phyloP scores from a whole-genome alignment of 30 jellyfish, hydroid and myxozoan genomes.

The Pelagia noctiluca region DNA sequence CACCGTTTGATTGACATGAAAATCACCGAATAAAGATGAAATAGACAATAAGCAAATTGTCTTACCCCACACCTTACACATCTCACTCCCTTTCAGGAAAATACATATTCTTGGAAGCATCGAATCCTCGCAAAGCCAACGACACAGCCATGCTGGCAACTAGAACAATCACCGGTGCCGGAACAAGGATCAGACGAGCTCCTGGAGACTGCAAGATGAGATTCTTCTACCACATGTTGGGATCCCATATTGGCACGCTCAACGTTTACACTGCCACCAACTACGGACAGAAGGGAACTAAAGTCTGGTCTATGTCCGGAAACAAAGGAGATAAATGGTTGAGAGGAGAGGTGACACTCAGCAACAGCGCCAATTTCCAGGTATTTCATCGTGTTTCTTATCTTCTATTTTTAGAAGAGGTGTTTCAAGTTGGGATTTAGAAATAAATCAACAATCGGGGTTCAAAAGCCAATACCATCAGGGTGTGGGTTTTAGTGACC shows the following conservation, averaged over 20 bases:
- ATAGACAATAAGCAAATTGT: too few relatives aligned
- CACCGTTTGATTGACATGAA: too few relatives aligned
- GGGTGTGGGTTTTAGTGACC: too few relatives aligned
- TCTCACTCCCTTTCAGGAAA: slow-evolving; percentile 71
- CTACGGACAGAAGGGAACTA: slow-evolving; percentile 83
- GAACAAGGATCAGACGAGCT: slow-evolving; percentile 73
- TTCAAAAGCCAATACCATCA: too few relatives aligned
- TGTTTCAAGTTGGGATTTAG: too few relatives aligned
- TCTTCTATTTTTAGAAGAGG: too few relatives aligned
- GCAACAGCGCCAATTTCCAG: slow-evolving; percentile 89
- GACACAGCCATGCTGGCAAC: slow-evolving; percentile 92
- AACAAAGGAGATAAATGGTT: slow-evolving; percentile 87
- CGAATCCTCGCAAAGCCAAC: slow-evolving; percentile 83
- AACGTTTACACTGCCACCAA: slow-evolving; percentile 90
- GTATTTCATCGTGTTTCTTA: too few relatives aligned
- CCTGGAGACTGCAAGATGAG: slow-evolving; percentile 79
- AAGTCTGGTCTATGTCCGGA: slow-evolving; percentile 74
- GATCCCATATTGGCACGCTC: slow-evolving; percentile 82
- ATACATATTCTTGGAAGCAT: slow-evolving; percentile 91
- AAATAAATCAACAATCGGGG: too few relatives aligned
- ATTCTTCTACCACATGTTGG: slow-evolving; percentile 98
- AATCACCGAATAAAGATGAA: too few relatives aligned
- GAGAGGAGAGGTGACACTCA: slow-evolving; percentile 73
- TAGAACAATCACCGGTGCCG: slow-evolving; percentile 88
- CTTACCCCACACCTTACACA: too few relatives aligned